Conservation (phyloP, 2,888 invertebrate species). For the Smittia sp. region DNA sequence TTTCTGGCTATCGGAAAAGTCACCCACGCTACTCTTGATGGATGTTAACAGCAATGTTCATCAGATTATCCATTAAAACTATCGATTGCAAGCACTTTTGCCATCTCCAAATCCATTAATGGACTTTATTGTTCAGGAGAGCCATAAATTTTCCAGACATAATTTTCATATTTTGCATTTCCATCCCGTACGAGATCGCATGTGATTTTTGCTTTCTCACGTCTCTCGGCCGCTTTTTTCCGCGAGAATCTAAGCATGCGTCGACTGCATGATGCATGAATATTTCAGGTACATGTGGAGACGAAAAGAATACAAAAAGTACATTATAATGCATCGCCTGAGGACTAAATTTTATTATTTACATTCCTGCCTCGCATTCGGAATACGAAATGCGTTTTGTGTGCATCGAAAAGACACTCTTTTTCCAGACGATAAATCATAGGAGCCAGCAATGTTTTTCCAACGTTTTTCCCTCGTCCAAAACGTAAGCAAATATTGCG, state of each 20-base stretch:
- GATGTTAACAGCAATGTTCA: background rate
- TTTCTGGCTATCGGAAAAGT: too few relatives aligned
- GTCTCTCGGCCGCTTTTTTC: background rate
- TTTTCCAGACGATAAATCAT: background rate
- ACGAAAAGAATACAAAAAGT: background rate
- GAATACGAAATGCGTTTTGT: background rate
- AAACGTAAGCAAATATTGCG: background rate
- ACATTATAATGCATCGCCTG: background rate
- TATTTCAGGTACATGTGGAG: background rate
- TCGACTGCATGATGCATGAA: background rate
- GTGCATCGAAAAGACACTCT: background rate
- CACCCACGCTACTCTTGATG: too few relatives aligned
- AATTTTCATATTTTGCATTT: background rate
- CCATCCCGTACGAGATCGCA: too few relatives aligned
- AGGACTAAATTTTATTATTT: slow-evolving; percentile 8
- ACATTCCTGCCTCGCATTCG: background rate
- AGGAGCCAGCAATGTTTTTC: background rate
- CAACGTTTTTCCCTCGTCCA: background rate
- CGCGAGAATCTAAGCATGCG: background rate
- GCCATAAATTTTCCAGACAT: background rate
- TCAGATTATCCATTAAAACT: background rate
- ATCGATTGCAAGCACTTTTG: background rate
- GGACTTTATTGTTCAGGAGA: background rate
- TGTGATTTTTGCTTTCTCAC: background rate
- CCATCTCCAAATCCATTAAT: background rate